Conservation (phyloP, 2,113 vertebrate species). For the Bos javanicus region DNA sequence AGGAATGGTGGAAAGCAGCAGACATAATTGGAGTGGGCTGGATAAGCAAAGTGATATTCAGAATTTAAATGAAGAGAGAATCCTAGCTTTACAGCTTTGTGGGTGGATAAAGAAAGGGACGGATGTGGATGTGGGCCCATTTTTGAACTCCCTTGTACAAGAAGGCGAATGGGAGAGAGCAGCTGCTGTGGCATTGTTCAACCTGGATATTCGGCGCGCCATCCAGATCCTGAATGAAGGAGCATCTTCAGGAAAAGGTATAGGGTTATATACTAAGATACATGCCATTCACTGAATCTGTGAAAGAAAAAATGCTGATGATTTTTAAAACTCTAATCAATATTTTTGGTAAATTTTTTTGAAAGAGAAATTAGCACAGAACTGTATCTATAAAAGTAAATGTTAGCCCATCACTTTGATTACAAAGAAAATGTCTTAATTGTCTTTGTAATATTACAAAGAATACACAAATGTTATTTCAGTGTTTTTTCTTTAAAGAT, state of each 20-base stretch:
- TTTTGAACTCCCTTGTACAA: constrained; percentile 93
- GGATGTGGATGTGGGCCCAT: constrained; percentile 91
- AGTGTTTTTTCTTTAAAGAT: neutral
- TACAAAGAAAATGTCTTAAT: neutral
- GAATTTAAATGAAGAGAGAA: constrained; percentile 93
- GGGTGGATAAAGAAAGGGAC: constrained; percentile 95
- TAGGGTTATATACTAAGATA: neutral
- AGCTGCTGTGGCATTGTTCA: constrained; percentile 96
- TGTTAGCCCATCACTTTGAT: neutral
- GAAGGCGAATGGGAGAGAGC: constrained; percentile 96
- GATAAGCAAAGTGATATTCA: constrained; percentile 91
- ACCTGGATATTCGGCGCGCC: constrained; percentile 94
- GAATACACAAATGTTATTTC: neutral
- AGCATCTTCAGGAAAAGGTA: constrained; percentile 93
- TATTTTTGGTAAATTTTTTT: neutral
- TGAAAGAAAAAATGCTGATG: neutral
- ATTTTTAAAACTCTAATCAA: neutral
- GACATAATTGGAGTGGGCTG: constrained; percentile 91
- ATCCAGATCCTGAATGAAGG: constrained; percentile 98
- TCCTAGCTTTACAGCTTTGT: constrained; percentile 94
- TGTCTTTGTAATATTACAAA: neutral
- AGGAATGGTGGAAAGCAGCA: constrained; percentile 92
- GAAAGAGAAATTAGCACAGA: neutral
- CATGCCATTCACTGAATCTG: neutral
- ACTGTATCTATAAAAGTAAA: neutral